Evolutionary conservation across 2,888 invertebrate species (phyloP), one percentile per base, ranked within the genome.

Genomic region (Drepana falcataria): DNA sequence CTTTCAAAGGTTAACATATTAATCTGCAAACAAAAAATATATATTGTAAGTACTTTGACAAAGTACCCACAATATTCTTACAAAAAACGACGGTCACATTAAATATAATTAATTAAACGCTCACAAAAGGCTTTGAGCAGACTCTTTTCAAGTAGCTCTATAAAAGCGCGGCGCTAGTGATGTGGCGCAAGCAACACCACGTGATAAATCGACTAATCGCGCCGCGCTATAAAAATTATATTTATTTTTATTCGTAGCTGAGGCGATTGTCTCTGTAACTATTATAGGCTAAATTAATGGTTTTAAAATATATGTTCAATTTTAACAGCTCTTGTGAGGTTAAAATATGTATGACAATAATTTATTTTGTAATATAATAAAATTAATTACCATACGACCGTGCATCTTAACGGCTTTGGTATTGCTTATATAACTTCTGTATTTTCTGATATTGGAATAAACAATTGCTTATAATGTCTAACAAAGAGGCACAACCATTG

Each of bases 61-160:
- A 64, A 63, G 21, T 21, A 48, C 60, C n/a, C n/a, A n/a, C n/a
- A n/a, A n/a, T n/a, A n/a, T n/a, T n/a, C n/a, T 63, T 65, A 75
- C 78, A 74, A 79, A 67, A 79, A 73, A 63, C 61, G 63, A 57
- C 73, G 77, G 72, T 69, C 78, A 81, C 81, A 82, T 81, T 82
- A 83, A 80, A 83, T 80, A 81, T 86, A 85, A 89, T 89, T 87
- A 87, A 89, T 88, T 84, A 82, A 84, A 68, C 67, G 66, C 59
- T 64, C 59, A 80, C 77, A 80, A 82, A 79, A 75, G 72, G 65
- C 66, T 81, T 78, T 73, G 80, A 77, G 69, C 76, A 73, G 67
- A 62, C 77, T 78, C 77, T 78, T 81, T 82, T 81, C 74, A 79
- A 81, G 81, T 79, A 81, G 81, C 79, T 74, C 70, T 75, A 76